A percentile compares a stretch with the other conserved stretches of the same genome.
phyloP scores from a whole-genome alignment of 2,113 vertebrate species.

The Melospiza georgiana region DNA sequence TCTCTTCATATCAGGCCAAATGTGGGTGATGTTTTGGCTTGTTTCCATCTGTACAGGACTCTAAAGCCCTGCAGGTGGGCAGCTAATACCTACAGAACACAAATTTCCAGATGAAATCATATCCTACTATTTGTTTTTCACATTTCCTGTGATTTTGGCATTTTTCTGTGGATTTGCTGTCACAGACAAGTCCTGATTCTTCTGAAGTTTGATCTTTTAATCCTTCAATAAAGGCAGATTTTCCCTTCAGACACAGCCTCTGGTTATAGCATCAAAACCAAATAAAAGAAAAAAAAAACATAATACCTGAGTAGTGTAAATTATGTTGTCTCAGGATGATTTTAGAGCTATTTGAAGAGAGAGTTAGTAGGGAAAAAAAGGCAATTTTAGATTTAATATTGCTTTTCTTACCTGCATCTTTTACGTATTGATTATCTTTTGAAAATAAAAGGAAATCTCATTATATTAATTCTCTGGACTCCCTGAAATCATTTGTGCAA shows the following conservation, averaged over 20 bases:
- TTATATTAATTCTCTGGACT: not conserved
- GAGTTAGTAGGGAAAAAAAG: not conserved
- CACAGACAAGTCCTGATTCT: not conserved
- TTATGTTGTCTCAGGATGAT: not conserved
- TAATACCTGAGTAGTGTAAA: not conserved
- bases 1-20: not conserved
- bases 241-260: not conserved
- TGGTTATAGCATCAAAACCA: not conserved
- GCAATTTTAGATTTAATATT: not conserved
- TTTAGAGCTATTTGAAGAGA: accelerated
- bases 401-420: not conserved
- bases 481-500: not conserved
- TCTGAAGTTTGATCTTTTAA: not conserved
- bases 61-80: not conserved
- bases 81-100: not conserved
- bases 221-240: not conserved
- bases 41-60: accelerated
- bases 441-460: not conserved
- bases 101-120: not conserved
- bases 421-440: accelerated
- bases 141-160: not conserved
- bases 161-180: not conserved
- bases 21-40: not conserved
- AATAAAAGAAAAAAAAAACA: not conserved
- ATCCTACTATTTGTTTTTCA: not conserved